Evolutionary conservation across 1,140 invertebrate genomes (phyloP).

Genomic region (Bombus fervidus): DNA sequence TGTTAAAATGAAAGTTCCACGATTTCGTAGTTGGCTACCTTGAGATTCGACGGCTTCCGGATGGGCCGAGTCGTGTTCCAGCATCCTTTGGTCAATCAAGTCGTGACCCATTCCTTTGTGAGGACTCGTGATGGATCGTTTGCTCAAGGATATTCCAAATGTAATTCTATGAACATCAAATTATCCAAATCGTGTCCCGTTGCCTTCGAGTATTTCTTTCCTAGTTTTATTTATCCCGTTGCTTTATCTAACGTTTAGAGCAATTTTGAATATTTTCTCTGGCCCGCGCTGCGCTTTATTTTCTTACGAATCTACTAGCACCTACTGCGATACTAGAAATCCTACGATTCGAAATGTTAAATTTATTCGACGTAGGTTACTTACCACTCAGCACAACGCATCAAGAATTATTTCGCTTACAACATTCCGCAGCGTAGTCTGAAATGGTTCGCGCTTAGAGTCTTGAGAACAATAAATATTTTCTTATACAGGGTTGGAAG

Average conservation of each 20-base stretch:
- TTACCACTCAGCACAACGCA: neutral
- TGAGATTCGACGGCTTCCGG: too few species aligned
- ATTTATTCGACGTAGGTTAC: neutral
- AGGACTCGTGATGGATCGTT: neutral
- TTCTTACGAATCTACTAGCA: too few species aligned
- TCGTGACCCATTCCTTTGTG: neutral
- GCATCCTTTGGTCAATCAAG: too few species aligned
- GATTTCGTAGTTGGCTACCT: neutral
- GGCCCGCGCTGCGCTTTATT: too few species aligned
- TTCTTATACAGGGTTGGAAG: slow-evolving; percentile 3
- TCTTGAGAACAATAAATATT: slow-evolving; percentile 37
- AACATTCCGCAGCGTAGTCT: neutral
- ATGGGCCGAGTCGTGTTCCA: too few species aligned
- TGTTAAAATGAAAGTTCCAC: neutral
- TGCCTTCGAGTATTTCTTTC: neutral
- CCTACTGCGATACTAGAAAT: neutral
- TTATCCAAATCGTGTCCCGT: neutral
- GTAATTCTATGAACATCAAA: neutral
- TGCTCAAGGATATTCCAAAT: neutral
- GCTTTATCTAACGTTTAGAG: too few species aligned
- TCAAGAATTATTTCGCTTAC: neutral
- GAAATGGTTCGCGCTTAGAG: neutral
- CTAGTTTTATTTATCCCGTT: too few species aligned
- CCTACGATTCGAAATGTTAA: neutral
- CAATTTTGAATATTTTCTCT: too few species aligned